These are phyloP conservation scores for Chlorops oryzae DNA, from an alignment of 1,140 invertebrate species.

Conservation along the genomic window DNA sequence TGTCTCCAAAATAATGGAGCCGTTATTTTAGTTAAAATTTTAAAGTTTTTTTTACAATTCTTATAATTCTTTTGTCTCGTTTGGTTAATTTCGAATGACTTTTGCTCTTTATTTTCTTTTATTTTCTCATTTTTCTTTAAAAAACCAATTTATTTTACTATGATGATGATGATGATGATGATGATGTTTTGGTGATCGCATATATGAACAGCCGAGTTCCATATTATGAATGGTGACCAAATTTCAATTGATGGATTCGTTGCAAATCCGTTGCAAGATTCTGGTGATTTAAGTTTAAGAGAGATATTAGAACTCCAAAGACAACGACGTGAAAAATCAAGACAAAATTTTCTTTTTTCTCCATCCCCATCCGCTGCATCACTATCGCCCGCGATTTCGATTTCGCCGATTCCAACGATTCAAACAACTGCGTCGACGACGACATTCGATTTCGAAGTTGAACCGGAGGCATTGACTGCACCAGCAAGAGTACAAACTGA, in stretches of 20 bases:
- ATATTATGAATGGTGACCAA: no score
- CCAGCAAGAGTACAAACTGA: slow-evolving; percentile 4
- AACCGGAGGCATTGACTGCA: no score
- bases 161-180: not conserved
- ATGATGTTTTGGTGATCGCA: no score
- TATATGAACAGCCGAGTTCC: no score
- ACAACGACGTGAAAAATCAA: slow-evolving; percentile 42
- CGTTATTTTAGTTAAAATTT: no score
- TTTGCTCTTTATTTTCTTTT: not conserved
- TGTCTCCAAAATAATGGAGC: no score
- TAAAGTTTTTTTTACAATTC: no score
- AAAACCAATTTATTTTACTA: not conserved
- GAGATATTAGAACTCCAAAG: slow-evolving; percentile 40
- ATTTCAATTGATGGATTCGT: no score
- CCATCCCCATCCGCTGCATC: slow-evolving; percentile 37
- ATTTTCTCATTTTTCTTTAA: not conserved
- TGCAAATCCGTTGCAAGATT: no score
- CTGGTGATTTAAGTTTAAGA: slow-evolving; percentile 35
- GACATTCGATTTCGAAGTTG: slow-evolving; percentile 1
- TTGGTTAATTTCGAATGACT: no score
- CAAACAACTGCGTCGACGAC: slow-evolving; percentile 20
- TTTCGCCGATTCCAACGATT: slow-evolving; percentile 26
- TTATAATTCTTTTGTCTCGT: no score
- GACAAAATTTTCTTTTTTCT: slow-evolving; percentile 47
- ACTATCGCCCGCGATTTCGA: slow-evolving; percentile 30